Evolutionary conservation across 2,113 vertebrate species (phyloP).

Genomic region (Tonatia bakeri): DNA sequence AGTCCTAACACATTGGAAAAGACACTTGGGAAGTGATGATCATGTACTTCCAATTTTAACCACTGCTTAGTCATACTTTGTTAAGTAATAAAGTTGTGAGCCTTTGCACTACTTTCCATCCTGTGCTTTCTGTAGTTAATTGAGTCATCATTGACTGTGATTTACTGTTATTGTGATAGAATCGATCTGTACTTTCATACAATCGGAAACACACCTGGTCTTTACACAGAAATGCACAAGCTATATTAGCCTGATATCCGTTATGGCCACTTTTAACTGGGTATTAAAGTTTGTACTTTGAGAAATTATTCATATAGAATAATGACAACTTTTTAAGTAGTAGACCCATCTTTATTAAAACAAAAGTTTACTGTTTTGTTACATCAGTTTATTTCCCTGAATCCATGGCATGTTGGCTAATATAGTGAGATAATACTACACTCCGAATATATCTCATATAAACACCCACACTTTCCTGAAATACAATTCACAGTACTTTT

Average conservation of each 20-base stretch:
- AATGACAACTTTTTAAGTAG: not conserved
- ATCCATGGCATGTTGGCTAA: not conserved
- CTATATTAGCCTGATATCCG: not conserved
- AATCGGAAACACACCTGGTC: not conserved
- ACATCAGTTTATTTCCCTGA: not conserved
- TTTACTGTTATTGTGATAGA: not conserved
- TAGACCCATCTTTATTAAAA: slow-evolving; percentile 1
- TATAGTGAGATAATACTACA: not conserved
- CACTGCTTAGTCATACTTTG: not conserved
- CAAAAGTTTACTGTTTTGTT: not conserved
- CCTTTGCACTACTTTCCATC: not conserved
- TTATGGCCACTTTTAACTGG: not conserved
- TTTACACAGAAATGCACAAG: not conserved
- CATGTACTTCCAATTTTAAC: not conserved
- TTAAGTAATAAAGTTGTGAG: not conserved
- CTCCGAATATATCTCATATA: not conserved
- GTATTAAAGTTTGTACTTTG: not conserved
- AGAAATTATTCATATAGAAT: not conserved
- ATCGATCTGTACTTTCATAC: not conserved
- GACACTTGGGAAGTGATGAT: not conserved
- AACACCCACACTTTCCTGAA: slow-evolving; percentile 8
- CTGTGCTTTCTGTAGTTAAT: not conserved
- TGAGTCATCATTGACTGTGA: not conserved
- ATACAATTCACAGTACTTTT: not conserved
- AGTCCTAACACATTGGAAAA: slow-evolving; percentile 45